phyloP scores from a whole-genome alignment of 2,888 invertebrate genomes.

The Oscheius sp. region DNA sequence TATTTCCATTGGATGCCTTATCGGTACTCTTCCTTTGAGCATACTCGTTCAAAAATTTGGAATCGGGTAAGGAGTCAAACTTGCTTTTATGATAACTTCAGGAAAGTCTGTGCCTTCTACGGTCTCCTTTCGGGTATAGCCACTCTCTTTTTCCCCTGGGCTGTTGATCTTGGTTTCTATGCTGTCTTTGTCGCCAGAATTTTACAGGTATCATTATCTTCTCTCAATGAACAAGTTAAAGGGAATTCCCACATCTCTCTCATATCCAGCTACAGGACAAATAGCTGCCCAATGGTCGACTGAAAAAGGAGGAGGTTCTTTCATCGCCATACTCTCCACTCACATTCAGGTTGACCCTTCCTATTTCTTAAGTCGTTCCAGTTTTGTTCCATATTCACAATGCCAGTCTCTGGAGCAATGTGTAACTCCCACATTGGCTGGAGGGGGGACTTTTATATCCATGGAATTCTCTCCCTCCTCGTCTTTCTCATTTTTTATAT shows the following conservation, averaged over 20 bases:
- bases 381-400: constrained; percentile 37
- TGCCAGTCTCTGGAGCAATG: constrained; percentile 41
- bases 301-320: constrained; percentile 36
- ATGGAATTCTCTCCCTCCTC: constrained; percentile 31
- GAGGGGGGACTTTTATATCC: constrained; percentile 38
- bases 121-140: constrained; percentile 36
- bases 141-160: constrained; percentile 40
- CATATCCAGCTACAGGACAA: constrained; percentile 42
- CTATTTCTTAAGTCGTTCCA: not conserved
- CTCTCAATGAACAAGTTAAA: constrained; percentile 1
- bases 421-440: constrained; percentile 42
- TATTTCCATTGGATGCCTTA: constrained; percentile 44
- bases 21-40: constrained; percentile 44
- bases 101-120: constrained; percentile 24
- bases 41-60: constrained; percentile 35
- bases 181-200: constrained; percentile 36
- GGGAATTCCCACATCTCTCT: constrained; percentile 42
- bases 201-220: constrained; percentile 14
- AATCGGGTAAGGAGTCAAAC: constrained; percentile 36
- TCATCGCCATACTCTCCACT: constrained; percentile 44
- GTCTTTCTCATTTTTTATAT: constrained; percentile 29
- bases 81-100: not conserved
- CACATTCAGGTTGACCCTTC: constrained; percentile 35
- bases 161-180: constrained; percentile 36
- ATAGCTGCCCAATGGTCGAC: constrained; percentile 47